Conservation (phyloP, 2,797 vertebrate species). For the Fistularia tabacaria region DNA sequence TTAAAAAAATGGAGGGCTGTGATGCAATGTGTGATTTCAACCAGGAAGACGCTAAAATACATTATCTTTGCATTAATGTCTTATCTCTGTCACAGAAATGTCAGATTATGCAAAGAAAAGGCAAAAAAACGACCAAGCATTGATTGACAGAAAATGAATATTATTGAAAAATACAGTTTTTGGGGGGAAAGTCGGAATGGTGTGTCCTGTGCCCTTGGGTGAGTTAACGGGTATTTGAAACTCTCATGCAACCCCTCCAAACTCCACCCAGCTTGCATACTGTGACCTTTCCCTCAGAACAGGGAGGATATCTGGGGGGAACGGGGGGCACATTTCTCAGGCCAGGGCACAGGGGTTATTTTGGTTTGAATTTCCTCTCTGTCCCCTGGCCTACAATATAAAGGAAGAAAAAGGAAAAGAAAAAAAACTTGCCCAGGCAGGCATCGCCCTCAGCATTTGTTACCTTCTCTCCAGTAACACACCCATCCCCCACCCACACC, state of each 20-base stretch:
- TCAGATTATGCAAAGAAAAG: not conserved
- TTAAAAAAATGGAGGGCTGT: not conserved
- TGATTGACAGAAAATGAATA: slow-evolving; percentile 8
- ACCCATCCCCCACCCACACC: slow-evolving; percentile 37
- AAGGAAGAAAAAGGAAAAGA: slow-evolving; percentile 19
- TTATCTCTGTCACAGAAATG: not conserved
- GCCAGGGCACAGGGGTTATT: slow-evolving; percentile 67
- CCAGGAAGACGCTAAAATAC: not conserved
- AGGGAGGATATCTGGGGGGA: slow-evolving; percentile 50
- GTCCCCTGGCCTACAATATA: slow-evolving; percentile 61
- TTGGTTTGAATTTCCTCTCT: slow-evolving; percentile 71
- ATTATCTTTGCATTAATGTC: not conserved
- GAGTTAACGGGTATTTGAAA: slow-evolving; percentile 8
- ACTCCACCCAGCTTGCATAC: slow-evolving; percentile 33
- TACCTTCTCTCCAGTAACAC: slow-evolving; percentile 56
- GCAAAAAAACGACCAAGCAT: not conserved
- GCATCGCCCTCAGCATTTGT: slow-evolving; percentile 58
- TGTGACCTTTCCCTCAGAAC: slow-evolving; percentile 66
- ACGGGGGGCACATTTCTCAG: slow-evolving; percentile 56
- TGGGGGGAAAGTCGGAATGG: slow-evolving; percentile 3
- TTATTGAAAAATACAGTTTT: not conserved
- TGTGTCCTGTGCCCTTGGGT: slow-evolving; percentile 33
- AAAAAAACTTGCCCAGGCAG: slow-evolving; percentile 60
- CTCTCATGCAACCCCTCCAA: slow-evolving; percentile 18
- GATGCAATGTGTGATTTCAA: slow-evolving; percentile 17